Evolutionary conservation across 2,888 invertebrate species (phyloP).

Genomic region (Spodoptera littoralis): DNA sequence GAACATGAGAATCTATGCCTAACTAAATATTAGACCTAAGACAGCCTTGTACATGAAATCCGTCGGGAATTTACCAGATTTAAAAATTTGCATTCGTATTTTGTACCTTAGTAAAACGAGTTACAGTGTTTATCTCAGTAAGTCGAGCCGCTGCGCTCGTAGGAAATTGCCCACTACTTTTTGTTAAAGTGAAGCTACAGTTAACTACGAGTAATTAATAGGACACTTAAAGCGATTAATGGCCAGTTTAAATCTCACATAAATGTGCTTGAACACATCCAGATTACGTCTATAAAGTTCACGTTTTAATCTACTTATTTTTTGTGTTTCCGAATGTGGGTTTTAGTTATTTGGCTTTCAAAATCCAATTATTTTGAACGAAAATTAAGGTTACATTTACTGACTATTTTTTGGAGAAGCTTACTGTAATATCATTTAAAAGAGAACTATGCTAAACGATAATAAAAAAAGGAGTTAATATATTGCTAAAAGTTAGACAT

Average conservation of each 20-base stretch:
- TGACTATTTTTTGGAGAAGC: no score
- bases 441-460: no score
- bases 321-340: conserved; percentile 9
- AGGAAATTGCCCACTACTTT: conserved; percentile 23
- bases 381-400: no score
- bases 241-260: conserved; percentile 42
- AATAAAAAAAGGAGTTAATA: no score
- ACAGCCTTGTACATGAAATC: background rate
- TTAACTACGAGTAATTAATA: conserved; percentile 47
- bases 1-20: no score
- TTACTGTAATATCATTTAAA: no score
- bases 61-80: background rate
- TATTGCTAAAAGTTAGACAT: no score
- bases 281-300: conserved; percentile 9
- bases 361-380: no score
- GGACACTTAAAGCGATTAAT: conserved; percentile 41
- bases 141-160: conserved; percentile 7
- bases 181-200: conserved; percentile 33
- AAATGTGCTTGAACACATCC: conserved; percentile 23
- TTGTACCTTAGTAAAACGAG: conserved; percentile 8
- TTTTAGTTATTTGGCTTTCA: no score
- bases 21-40: no score
- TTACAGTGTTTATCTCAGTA: conserved; percentile 23
- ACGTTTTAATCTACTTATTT: conserved; percentile 2
- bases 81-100: background rate